A percentile compares a stretch with the other conserved stretches of the same genome.
phyloP scores from a whole-genome alignment of 1,140 invertebrate genomes.

The Papilio aristodemus region DNA sequence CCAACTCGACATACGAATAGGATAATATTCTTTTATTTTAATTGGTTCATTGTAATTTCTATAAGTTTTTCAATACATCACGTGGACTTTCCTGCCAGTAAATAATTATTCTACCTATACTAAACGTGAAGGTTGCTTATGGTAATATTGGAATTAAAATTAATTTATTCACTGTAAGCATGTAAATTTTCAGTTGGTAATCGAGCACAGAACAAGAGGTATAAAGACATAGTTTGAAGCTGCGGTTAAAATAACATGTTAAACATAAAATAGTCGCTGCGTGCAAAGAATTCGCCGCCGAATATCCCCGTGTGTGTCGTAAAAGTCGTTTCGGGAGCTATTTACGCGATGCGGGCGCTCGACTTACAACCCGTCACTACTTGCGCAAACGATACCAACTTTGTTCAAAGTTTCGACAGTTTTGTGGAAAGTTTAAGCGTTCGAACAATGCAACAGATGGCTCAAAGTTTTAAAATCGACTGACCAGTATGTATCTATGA shows the following conservation, averaged over 20 bases:
- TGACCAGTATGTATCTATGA: too few relatives aligned
- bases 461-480: too few relatives aligned
- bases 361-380: not conserved
- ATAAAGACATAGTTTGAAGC: not conserved
- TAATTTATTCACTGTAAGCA: too few relatives aligned
- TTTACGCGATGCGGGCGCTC: not conserved
- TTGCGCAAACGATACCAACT: not conserved
- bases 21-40: too few relatives aligned
- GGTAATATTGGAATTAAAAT: too few relatives aligned
- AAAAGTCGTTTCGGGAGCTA: not conserved
- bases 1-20: too few relatives aligned
- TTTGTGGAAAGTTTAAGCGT: not conserved
- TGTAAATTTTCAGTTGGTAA: too few relatives aligned
- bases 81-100: too few relatives aligned
- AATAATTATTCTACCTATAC: too few relatives aligned
- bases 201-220: not conserved
- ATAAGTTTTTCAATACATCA: too few relatives aligned
- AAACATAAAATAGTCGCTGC: not conserved
- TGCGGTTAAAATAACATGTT: not conserved
- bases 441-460: not conserved
- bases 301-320: not conserved
- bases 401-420: not conserved
- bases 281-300: not conserved
- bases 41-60: too few relatives aligned
- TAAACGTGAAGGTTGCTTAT: too few relatives aligned